These are phyloP conservation scores for Chlorops oryzae DNA, from an alignment of 1,140 invertebrate species.

Conservation along the genomic window DNA sequence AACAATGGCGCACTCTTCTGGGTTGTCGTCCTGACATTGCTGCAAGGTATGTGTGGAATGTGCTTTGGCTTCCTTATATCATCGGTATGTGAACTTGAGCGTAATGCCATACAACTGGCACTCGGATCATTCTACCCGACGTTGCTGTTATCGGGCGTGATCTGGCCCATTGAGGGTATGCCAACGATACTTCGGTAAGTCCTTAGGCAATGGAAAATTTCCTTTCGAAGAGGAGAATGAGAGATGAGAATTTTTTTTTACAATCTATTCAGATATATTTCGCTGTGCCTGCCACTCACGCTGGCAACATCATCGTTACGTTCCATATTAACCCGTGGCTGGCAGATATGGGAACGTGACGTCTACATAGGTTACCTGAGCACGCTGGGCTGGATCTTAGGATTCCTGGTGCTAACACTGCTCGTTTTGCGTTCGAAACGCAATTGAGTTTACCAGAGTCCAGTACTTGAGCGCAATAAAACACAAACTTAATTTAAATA, in stretches of 20 bases:
- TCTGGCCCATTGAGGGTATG: slow-evolving; percentile 86
- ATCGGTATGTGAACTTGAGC: slow-evolving; percentile 83
- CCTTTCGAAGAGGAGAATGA: not conserved
- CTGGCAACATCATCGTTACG: slow-evolving; percentile 84
- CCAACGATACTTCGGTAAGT: slow-evolving; percentile 63
- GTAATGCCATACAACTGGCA: slow-evolving; percentile 89
- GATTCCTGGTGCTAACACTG: slow-evolving; percentile 78
- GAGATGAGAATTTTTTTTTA: slow-evolving; percentile 3
- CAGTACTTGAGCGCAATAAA: too few species aligned
- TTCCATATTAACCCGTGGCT: slow-evolving; percentile 83
- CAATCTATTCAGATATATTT: slow-evolving; percentile 56
- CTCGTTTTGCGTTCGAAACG: slow-evolving; percentile 72
- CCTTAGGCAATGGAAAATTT: too few species aligned
- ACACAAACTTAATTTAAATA: too few species aligned
- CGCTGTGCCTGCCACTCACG: slow-evolving; percentile 80
- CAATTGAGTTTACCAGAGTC: too few species aligned
- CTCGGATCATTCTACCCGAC: slow-evolving; percentile 93
- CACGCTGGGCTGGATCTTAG: slow-evolving; percentile 78
- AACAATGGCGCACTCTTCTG: slow-evolving; percentile 76
- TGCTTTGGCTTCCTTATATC: slow-evolving; percentile 92
- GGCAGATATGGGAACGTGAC: slow-evolving; percentile 71
- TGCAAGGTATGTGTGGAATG: slow-evolving; percentile 90
- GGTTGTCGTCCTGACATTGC: slow-evolving; percentile 77
- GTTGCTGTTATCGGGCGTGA: slow-evolving; percentile 82
- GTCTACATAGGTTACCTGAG: slow-evolving; percentile 86